Evolutionary conservation across 2,888 invertebrate genomes (phyloP).

Genomic region (Rhagonycha fulva): DNA sequence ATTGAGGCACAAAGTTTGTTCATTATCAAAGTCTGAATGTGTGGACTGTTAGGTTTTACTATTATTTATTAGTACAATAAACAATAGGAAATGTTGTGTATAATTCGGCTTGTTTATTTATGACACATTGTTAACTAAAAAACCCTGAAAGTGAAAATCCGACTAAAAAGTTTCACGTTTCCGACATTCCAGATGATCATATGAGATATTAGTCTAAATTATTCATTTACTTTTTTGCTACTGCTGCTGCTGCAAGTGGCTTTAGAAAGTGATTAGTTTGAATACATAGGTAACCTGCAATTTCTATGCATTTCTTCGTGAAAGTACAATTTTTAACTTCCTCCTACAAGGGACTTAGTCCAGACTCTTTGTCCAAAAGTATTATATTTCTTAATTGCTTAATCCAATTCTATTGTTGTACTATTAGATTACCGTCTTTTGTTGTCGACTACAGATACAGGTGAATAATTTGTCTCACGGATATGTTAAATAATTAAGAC

Average conservation of each 20-base stretch:
- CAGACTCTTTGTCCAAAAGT: neutral
- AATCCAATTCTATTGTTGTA: neutral
- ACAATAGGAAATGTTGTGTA: neutral
- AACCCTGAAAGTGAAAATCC: neutral
- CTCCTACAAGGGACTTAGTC: neutral
- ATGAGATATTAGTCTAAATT: neutral
- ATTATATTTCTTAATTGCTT: neutral
- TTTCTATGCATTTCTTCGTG: neutral
- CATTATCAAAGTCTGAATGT: neutral
- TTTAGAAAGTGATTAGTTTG: neutral
- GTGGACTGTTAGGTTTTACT: neutral
- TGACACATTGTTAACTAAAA: neutral
- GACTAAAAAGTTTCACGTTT: neutral
- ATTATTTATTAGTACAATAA: neutral
- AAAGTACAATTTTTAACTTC: neutral
- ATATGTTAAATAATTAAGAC: neutral
- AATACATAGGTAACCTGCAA: neutral
- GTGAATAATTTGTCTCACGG: constrained; percentile 1
- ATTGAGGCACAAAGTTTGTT: neutral
- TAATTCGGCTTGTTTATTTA: neutral
- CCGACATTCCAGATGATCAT: neutral
- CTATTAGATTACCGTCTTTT: neutral
- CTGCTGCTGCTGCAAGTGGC: neutral
- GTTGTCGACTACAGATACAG: neutral
- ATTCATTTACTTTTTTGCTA: neutral